Conservation (phyloP, 1,140 invertebrate genomes). For the Calliopsis andreniformis region DNA sequence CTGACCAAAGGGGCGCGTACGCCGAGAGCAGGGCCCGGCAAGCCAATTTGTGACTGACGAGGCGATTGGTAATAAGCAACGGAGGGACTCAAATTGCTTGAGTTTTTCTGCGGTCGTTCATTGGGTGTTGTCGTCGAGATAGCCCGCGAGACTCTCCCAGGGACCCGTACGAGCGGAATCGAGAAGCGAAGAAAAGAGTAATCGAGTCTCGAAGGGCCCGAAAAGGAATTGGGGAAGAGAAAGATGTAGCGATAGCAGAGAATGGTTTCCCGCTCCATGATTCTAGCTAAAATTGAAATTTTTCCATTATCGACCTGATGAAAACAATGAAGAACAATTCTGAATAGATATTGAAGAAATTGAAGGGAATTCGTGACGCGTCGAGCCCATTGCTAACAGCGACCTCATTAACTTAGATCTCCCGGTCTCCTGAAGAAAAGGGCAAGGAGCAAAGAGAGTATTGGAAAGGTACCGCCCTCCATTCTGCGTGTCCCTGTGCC, state of each 20-base stretch:
- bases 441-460: neutral
- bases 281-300: too few relatives aligned
- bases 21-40: conserved; percentile 61
- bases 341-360: too few relatives aligned
- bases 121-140: conserved; percentile 76
- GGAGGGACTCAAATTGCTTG: conserved; percentile 77
- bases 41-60: conserved; percentile 81
- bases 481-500: conserved; percentile 46
- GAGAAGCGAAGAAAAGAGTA: conserved; percentile 36
- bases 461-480: conserved; percentile 18
- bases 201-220: conserved; percentile 14
- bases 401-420: conserved; percentile 68
- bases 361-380: neutral
- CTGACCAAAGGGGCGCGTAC: neutral
- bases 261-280: too few relatives aligned
- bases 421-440: conserved; percentile 38
- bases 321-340: too few relatives aligned
- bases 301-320: too few relatives aligned
- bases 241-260: conserved; percentile 38
- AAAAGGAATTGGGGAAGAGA: conserved; percentile 26
- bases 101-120: conserved; percentile 78
- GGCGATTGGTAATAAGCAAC: conserved; percentile 79
- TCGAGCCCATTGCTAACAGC: conserved; percentile 41
- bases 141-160: conserved; percentile 56
- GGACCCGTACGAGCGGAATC: conserved; percentile 44